phyloP scores from a whole-genome alignment of 2,888 invertebrate genomes.

The Tiliacea aurago region DNA sequence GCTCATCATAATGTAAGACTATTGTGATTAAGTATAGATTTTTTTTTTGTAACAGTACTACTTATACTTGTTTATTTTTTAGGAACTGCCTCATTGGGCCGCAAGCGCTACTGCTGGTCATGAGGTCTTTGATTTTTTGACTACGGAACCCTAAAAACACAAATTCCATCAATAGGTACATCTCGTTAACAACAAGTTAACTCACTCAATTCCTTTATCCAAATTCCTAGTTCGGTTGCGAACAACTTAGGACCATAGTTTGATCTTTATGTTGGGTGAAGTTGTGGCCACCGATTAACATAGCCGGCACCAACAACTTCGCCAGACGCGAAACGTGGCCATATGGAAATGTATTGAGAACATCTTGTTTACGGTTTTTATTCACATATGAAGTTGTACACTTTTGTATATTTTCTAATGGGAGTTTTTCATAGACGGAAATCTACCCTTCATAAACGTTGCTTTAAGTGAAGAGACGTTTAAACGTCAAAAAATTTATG shows the following conservation, averaged over 20 bases:
- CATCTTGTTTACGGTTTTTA: conserved; percentile 15
- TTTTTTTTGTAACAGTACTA: not conserved
- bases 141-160: not conserved
- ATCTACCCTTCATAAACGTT: too few relatives aligned
- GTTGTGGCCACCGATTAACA: conserved; percentile 27
- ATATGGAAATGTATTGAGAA: conserved; percentile 30
- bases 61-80: too few relatives aligned
- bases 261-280: conserved; percentile 29
- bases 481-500: too few relatives aligned
- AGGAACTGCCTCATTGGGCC: too few relatives aligned
- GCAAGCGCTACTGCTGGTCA: too few relatives aligned
- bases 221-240: not conserved
- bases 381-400: not conserved
- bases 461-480: too few relatives aligned
- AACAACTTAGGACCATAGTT: conserved; percentile 10
- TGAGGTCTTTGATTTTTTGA: too few relatives aligned
- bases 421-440: not conserved
- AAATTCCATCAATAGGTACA: not conserved
- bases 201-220: conserved; percentile 2
- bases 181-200: not conserved
- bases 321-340: not conserved
- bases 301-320: conserved; percentile 19
- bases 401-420: not conserved
- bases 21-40: not conserved
- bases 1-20: conserved; percentile 11